Base-by-base conservation (phyloP, 2,113 vertebrate species). In the Phocoena phocoena region DNA sequence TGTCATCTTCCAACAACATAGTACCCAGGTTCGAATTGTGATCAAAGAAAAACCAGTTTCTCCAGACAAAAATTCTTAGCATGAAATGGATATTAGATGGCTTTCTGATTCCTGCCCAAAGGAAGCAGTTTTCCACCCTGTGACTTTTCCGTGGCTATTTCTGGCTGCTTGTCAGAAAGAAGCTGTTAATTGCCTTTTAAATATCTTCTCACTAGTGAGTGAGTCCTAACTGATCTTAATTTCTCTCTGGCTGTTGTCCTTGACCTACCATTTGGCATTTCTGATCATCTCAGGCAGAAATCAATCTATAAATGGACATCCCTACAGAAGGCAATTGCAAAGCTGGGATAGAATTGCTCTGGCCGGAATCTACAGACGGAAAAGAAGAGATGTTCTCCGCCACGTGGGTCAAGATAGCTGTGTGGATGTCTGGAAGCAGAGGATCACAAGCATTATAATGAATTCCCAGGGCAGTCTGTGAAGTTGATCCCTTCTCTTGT, bases 111-210 rank as follows among this genome's bases (percentile, higher is more conserved):
- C 62, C 47, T 83, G 13, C 58, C 41, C 55, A 21, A 44, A 71
- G 44, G 60, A 87, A 60, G 28, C 5, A 1, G 28, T 2, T 60
- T 87, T 82, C 25, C 7, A 53, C 47, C 12, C 47, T 33, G 10
- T 11, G 63, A 73, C 36, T 71, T 76, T 55, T 47, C 60, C 1
- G 0, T 50, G 93, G 76, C 33, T 12, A 15, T 82, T 90, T 85
- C 67, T n/a, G 50, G 50, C 88, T 70, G 25, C 58, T 89, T 38
- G 21, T 70, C 79, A 85, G 65, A 84, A 94, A 58, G 58, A 80
- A 62, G 14, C 21, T 31, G 38, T 80, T 85, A 47, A 91, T 80
- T 95, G 38, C 83, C 83, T 93, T 82, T 89, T 85, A 85, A 89
- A 73, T 71, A 80, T 73, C 95, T 92, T 81, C 83, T 86, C 23